These are phyloP conservation scores for Lasaia peninsularis DNA, from an alignment of 1,140 invertebrate species.

Conservation along the genomic window DNA sequence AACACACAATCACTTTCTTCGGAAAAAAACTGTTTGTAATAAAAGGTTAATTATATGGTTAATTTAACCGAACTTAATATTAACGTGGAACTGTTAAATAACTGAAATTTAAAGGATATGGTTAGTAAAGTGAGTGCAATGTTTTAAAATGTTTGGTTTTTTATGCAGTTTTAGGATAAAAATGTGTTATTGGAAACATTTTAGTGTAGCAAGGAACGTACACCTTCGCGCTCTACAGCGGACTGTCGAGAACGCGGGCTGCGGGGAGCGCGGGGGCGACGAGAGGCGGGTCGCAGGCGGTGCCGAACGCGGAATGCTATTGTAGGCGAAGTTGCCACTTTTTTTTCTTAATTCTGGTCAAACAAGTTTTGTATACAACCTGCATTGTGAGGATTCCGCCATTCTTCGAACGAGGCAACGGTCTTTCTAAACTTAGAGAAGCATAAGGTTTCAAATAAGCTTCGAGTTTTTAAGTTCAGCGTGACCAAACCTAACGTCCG, in stretches of 20 bases:
- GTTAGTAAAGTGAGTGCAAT: neutral
- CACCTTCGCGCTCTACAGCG: constrained; percentile 53
- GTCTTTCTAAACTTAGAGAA: constrained; percentile 58
- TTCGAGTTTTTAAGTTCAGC: constrained; percentile 26
- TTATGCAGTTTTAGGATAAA: constrained; percentile 33
- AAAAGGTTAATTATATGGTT: constrained; percentile 10
- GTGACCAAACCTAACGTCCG: neutral
- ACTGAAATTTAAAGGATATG: neutral
- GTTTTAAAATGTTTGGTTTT: constrained; percentile 17
- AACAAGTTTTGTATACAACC: constrained; percentile 76
- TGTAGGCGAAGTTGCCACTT: constrained; percentile 74
- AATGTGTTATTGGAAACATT: constrained; percentile 26
- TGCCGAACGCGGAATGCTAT: constrained; percentile 64
- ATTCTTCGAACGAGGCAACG: constrained; percentile 61
- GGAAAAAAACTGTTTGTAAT: constrained; percentile 14
- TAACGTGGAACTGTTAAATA: neutral
- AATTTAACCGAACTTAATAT: neutral
- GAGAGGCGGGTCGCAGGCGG: constrained; percentile 55
- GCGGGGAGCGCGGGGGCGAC: constrained; percentile 49
- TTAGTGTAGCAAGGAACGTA: constrained; percentile 39
- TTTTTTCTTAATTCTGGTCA: constrained; percentile 74
- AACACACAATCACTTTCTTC: constrained; percentile 24
- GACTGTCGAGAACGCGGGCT: constrained; percentile 38
- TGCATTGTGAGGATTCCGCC: constrained; percentile 75
- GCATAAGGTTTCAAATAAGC: constrained; percentile 49